phyloP scores from a whole-genome alignment of 2,113 vertebrate species.

The Sprattus sprattus region DNA sequence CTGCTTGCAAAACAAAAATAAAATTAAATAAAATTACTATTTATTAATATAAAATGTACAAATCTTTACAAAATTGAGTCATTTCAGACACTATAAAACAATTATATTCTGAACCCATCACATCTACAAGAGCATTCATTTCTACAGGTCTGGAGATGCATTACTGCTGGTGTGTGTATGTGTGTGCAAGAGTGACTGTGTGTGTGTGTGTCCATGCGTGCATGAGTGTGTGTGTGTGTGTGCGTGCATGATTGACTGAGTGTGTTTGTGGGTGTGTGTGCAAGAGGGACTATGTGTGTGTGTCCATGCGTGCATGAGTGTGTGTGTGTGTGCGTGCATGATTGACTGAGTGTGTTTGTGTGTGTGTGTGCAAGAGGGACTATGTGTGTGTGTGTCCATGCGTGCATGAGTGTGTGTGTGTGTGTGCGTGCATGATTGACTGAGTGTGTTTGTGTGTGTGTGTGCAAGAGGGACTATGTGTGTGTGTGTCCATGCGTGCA shows the following conservation, averaged over 20 bases:
- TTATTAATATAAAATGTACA: not conserved
- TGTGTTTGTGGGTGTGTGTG: not conserved
- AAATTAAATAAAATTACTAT: not conserved
- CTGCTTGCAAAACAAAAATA: not conserved
- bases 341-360: not conserved
- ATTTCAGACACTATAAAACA: not conserved
- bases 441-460: not conserved
- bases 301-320: not conserved
- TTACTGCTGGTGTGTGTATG: not conserved
- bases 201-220: not conserved
- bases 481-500: not conserved
- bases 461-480: not conserved
- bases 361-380: not conserved
- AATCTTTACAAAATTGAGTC: not conserved
- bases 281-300: too few species aligned
- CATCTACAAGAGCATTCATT: not conserved
- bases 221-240: not conserved
- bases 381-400: not conserved
- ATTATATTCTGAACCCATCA: not conserved
- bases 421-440: not conserved
- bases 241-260: not conserved
- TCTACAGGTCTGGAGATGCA: not conserved
- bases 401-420: not conserved
- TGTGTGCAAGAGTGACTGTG: not conserved
- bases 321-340: not conserved